Percentiles rank a stretch among this genome's conserved stretches.
These are phyloP conservation scores for Pemphredon lugubris DNA, from an alignment of 2,888 invertebrate species.

Conservation along the genomic window DNA sequence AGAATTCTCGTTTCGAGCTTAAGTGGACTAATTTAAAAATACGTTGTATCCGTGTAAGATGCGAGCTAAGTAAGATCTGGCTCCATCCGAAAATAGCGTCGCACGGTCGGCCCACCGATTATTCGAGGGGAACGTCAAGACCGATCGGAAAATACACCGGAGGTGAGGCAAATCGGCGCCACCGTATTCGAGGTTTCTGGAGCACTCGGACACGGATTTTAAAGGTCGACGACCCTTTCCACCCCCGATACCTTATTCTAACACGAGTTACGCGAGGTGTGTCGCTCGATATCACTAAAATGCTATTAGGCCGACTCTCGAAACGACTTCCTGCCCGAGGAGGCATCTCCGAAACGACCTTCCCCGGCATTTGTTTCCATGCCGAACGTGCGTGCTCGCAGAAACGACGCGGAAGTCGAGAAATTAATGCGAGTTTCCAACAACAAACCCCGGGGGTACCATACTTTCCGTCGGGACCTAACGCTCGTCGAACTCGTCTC, in stretches of 20 bases:
- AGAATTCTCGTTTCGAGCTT: too few species aligned
- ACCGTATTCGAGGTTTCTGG: constrained; percentile 65
- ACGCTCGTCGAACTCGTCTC: background rate
- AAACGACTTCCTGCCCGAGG: constrained; percentile 50
- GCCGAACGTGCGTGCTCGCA: background rate
- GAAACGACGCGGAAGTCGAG: background rate
- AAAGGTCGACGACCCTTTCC: constrained; percentile 65
- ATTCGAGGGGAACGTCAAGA: background rate
- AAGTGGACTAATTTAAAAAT: too few species aligned
- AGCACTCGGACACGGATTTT: constrained; percentile 58
- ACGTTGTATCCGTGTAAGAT: too few species aligned
- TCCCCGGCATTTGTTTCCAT: constrained; percentile 23
- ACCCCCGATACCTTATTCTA: constrained; percentile 45
- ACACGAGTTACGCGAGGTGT: constrained; percentile 29
- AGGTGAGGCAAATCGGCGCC: constrained; percentile 8
- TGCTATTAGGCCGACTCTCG: constrained; percentile 60
- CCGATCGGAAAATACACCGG: constrained; percentile 34
- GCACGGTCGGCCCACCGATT: background rate
- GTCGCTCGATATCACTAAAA: constrained; percentile 67
- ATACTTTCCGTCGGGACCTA: background rate
- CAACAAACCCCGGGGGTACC: constrained; percentile 14
- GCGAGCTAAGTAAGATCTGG: constrained; percentile 4
- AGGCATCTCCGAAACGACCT: constrained; percentile 8
- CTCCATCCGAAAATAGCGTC: constrained; percentile 36
- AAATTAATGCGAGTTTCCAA: constrained; percentile 38